phyloP scores from a whole-genome alignment of 2,888 invertebrate genomes.

The Lymantria dispar region DNA sequence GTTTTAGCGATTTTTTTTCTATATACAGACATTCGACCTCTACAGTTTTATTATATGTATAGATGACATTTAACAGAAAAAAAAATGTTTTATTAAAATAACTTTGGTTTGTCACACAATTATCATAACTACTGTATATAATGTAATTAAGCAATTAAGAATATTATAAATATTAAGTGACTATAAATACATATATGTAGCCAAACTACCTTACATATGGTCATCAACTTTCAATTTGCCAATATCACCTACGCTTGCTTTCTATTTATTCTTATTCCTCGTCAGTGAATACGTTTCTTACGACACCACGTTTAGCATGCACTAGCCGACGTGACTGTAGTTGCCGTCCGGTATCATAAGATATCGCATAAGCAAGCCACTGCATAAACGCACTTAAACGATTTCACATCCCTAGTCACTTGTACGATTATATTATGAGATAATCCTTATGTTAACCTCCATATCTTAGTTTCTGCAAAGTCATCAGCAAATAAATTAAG shows the following conservation, averaged over 20 bases:
- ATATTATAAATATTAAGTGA: too few relatives aligned
- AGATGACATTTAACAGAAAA: too few relatives aligned
- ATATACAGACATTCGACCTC: too few relatives aligned
- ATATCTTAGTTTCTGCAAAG: background rate
- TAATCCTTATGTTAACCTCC: conserved; percentile 20
- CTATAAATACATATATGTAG: background rate
- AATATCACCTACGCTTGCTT: conserved; percentile 21
- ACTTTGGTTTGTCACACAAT: too few relatives aligned
- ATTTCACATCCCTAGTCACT: conserved; percentile 50
- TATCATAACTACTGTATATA: too few relatives aligned
- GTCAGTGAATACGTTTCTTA: conserved; percentile 30
- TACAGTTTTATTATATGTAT: too few relatives aligned
- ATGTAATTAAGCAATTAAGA: too few relatives aligned
- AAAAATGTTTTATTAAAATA: too few relatives aligned
- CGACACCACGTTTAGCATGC: conserved; percentile 47
- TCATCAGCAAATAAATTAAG: background rate
- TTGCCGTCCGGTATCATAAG: conserved; percentile 20
- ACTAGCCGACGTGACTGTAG: conserved; percentile 29
- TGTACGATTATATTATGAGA: conserved; percentile 48
- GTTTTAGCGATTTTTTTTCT: too few relatives aligned
- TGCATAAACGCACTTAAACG: conserved; percentile 48
- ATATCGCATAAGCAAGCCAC: conserved; percentile 34
- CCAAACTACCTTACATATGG: conserved; percentile 21
- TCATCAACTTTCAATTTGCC: conserved; percentile 28
- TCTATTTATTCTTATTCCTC: conserved; percentile 37